These are phyloP conservation scores for Crypturellus tataupa DNA, from an alignment of 2,797 vertebrate species.

Conservation along the genomic window DNA sequence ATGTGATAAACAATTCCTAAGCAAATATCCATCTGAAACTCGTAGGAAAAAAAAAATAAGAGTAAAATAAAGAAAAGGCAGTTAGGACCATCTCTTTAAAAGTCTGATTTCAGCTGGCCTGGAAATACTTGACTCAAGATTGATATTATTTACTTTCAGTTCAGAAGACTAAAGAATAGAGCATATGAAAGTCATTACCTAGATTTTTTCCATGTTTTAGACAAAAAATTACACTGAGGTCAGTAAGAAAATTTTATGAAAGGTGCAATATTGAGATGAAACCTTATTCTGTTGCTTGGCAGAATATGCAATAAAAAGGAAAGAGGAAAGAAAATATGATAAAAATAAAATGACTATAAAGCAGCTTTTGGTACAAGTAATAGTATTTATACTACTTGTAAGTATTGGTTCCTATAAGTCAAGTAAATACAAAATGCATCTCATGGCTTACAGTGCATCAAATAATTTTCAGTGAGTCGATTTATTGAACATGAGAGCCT, in stretches of 20 bases:
- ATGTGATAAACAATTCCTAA: background rate
- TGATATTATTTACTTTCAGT: fast-evolving
- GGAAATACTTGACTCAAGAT: background rate
- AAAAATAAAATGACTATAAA: slow-evolving; percentile 14
- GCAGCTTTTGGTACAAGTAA: slow-evolving; percentile 18
- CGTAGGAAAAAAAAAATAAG: fast-evolving
- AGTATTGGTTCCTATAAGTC: background rate
- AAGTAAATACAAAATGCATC: slow-evolving; percentile 41
- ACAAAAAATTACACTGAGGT: background rate
- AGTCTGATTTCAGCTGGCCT: background rate
- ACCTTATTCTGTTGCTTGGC: slow-evolving; percentile 35
- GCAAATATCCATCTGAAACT: background rate
- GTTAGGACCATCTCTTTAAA: background rate
- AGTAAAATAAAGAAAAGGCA: background rate
- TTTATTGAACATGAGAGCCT: background rate
- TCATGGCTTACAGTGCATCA: slow-evolving; percentile 32
- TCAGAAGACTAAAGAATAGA: background rate
- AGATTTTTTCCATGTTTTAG: background rate
- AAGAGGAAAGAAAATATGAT: slow-evolving; percentile 19
- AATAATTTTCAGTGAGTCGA: background rate
- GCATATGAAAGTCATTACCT: background rate
- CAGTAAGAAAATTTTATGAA: slow-evolving; percentile 49
- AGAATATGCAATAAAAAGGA: slow-evolving; percentile 32
- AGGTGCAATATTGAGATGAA: slow-evolving; percentile 42
- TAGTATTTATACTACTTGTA: background rate